Evolutionary conservation across 1,140 invertebrate genomes (phyloP).

Genomic region (Lepidurus couesii): DNA sequence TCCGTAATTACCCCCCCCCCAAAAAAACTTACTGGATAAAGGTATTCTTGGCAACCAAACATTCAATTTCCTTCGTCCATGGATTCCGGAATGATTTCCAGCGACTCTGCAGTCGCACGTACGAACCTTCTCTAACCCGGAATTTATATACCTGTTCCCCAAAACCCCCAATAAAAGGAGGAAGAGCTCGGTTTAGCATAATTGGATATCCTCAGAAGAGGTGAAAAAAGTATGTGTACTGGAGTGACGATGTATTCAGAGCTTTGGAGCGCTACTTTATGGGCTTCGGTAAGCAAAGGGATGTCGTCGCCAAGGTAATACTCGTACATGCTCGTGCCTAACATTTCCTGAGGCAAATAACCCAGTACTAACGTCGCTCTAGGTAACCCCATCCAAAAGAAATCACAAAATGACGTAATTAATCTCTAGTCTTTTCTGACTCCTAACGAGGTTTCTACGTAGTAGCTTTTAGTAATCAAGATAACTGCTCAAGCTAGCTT

Average conservation of each 20-base stretch:
- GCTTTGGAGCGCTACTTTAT: slow-evolving; percentile 70
- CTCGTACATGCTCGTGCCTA: slow-evolving; percentile 89
- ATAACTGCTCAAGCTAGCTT: too few species aligned
- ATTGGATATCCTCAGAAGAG: not conserved
- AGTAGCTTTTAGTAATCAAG: too few species aligned
- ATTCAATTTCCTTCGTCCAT: slow-evolving; percentile 88
- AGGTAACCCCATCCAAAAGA: slow-evolving; percentile 39
- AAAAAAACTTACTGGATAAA: slow-evolving; percentile 57
- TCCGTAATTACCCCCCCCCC: not conserved
- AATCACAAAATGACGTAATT: not conserved
- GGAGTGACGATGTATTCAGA: slow-evolving; percentile 59
- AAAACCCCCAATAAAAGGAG: not conserved
- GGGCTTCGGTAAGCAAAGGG: slow-evolving; percentile 68
- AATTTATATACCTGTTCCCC: slow-evolving; percentile 62
- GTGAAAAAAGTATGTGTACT: slow-evolving; percentile 41
- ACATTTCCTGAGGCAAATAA: slow-evolving; percentile 84
- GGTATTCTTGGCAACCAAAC: slow-evolving; percentile 76
- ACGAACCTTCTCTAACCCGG: slow-evolving; percentile 66
- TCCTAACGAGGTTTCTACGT: not conserved
- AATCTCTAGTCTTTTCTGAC: not conserved
- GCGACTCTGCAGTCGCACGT: slow-evolving; percentile 67
- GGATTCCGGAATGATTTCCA: slow-evolving; percentile 85
- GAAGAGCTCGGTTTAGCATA: not conserved
- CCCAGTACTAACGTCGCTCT: slow-evolving; percentile 82
- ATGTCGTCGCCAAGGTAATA: slow-evolving; percentile 85